These are phyloP conservation scores for Sinocyclocheilus rhinocerous DNA, from an alignment of 2,113 vertebrate species.

Conservation along the genomic window DNA sequence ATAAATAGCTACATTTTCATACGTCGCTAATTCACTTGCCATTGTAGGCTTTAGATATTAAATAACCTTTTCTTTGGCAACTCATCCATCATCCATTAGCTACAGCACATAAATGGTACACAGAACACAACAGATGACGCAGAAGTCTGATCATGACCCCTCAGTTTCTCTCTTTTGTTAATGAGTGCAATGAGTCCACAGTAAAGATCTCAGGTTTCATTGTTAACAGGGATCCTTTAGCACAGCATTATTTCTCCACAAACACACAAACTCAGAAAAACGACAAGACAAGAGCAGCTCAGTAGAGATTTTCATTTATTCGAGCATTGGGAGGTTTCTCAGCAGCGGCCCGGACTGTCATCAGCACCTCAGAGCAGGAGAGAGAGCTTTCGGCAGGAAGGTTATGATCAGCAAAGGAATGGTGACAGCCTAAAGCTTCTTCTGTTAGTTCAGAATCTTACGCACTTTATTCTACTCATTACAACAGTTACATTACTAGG, in stretches of 20 bases:
- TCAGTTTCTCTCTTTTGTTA: background rate
- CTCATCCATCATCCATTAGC: background rate
- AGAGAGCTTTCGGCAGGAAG: constrained; percentile 65
- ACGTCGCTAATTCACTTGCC: background rate
- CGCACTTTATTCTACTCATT: constrained; percentile 38
- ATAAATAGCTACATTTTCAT: background rate
- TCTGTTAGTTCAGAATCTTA: constrained; percentile 42
- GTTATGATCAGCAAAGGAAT: constrained; percentile 48
- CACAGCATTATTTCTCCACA: background rate
- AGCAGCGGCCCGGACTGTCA: constrained; percentile 47
- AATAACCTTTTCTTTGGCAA: background rate
- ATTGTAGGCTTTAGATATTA: background rate
- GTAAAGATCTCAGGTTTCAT: background rate
- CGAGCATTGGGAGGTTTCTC: constrained; percentile 53
- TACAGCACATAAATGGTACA: background rate
- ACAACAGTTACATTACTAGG: constrained; percentile 35
- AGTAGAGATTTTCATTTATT: constrained; percentile 44
- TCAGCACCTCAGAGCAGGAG: constrained; percentile 61
- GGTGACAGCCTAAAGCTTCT: constrained; percentile 43
- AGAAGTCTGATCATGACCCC: background rate
- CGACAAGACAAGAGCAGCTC: background rate
- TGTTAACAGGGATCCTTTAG: background rate
- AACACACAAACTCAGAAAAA: background rate
- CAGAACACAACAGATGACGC: background rate
- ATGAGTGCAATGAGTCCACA: background rate